Evolutionary conservation across 2,888 invertebrate species (phyloP).

Genomic region (Parnassius orleans): DNA sequence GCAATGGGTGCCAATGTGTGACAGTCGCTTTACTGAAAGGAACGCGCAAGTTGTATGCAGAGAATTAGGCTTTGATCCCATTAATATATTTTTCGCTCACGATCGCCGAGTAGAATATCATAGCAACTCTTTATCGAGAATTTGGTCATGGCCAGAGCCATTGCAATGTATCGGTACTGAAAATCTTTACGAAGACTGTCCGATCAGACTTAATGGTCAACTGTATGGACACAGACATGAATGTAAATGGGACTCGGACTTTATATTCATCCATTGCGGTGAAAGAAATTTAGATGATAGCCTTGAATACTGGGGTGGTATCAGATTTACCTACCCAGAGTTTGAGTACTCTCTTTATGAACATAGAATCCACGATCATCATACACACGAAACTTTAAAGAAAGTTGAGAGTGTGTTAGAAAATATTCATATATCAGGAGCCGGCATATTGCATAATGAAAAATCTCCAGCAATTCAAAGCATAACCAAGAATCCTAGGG

Average conservation of each 20-base stretch:
- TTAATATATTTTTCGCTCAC: constrained; percentile 93
- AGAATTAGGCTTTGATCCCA: constrained; percentile 93
- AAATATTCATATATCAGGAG: constrained; percentile 92
- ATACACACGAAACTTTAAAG: constrained; percentile 86
- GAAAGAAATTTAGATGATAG: constrained; percentile 82
- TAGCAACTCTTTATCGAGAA: constrained; percentile 90
- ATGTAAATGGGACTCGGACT: constrained; percentile 94
- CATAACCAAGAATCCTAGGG: constrained; percentile 91
- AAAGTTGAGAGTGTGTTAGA: constrained; percentile 89
- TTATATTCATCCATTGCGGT: constrained; percentile 96
- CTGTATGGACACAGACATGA: constrained; percentile 91
- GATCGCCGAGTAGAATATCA: constrained; percentile 94
- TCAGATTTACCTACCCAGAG: constrained; percentile 93
- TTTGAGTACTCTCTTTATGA: constrained; percentile 93
- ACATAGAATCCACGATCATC: constrained; percentile 89
- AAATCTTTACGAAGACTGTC: constrained; percentile 88
- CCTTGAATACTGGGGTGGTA: constrained; percentile 96
- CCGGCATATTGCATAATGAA: constrained; percentile 97
- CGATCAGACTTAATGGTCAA: constrained; percentile 94
- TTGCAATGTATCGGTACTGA: constrained; percentile 91
- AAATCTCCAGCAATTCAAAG: constrained; percentile 96
- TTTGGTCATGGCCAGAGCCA: constrained; percentile 98
- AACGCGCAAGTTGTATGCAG: constrained; percentile 98
- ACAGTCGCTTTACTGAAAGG: constrained; percentile 95
- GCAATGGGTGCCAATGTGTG: constrained; percentile 98